Base-by-base conservation (phyloP, 2,888 invertebrate genomes). In the Tolmerus cingulatus region DNA sequence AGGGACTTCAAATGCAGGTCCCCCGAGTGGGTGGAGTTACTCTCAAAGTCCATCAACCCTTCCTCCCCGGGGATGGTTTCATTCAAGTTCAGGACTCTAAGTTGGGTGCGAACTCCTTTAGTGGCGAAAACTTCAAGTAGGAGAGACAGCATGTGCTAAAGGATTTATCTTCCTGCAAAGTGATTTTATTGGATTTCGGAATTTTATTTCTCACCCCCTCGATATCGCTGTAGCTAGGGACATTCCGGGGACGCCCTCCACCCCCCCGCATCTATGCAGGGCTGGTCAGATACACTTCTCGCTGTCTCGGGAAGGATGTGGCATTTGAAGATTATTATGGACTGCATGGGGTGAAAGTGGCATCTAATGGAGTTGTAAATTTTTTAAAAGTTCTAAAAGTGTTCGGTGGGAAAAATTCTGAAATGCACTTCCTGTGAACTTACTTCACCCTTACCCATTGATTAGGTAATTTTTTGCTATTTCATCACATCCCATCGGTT, bases 171-270 rank as follows among this genome's bases (percentile, higher is more conserved):
- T 46, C 88, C 79, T 89, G 89, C 88, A 89, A 89, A 89, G 88
- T 88, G 89, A 89, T 89, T 89, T 89, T 89, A 89, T 89, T 89
- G 89, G 89, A 89, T 89, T 89, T 89, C 82, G 74, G 87, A 87
- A 86, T 87, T 87, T 87, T 82, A 87, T 87, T 84, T 86, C 85
- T 87, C 82, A 86, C 46, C 84, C 86, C 23, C 30, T 78, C 14
- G 55, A n/a, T 34, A 34, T 19, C 14, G 23, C 5, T 37, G 40
- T 66, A 12, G 74, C 66, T 27, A 66, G 66, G 23, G 66, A 66
- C 66, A 66, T 19, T 27, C 9, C 4, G 5, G n/a, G 19, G 16
- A 51, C 74, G 5, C 57, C 12, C 27, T 27, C 16, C 85, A 74
- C 19, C 85, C 19, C 74, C 9, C n/a, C 1, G 7, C n/a, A 9